phyloP scores from a whole-genome alignment of 1,140 invertebrate genomes.

The Drosophila lacertosa region DNA sequence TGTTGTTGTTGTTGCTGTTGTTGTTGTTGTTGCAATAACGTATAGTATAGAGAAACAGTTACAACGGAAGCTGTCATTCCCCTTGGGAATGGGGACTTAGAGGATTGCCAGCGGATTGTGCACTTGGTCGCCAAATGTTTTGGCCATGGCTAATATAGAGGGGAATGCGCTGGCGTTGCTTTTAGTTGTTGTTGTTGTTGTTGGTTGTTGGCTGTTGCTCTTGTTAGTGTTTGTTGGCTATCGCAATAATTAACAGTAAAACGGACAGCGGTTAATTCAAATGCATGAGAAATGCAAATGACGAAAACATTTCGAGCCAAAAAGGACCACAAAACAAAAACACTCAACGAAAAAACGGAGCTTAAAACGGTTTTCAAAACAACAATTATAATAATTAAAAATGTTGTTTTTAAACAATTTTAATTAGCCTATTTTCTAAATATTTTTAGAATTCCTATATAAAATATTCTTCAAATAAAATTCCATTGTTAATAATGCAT shows the following conservation, averaged over 20 bases:
- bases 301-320: slow-evolving; percentile 63
- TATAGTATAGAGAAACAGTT: slow-evolving; percentile 80
- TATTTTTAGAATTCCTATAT: no score
- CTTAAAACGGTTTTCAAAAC: no score
- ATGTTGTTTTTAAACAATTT: no score
- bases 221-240: slow-evolving; percentile 37
- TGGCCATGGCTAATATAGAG: slow-evolving; percentile 36
- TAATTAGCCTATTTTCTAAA: no score
- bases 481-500: no score
- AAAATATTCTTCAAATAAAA: no score
- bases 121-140: slow-evolving; percentile 58
- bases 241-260: slow-evolving; percentile 82
- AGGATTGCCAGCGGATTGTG: slow-evolving; percentile 45
- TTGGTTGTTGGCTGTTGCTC: slow-evolving; percentile 20
- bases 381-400: no score
- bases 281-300: slow-evolving; percentile 81
- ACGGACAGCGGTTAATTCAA: slow-evolving; percentile 77
- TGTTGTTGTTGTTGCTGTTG: slow-evolving; percentile 34
- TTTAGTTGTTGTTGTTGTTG: slow-evolving; percentile 13
- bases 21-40: slow-evolving; percentile 72
- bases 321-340: slow-evolving; percentile 56
- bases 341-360: no score
- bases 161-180: slow-evolving; percentile 65
- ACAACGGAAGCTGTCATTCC: slow-evolving; percentile 82
- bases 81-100: slow-evolving; percentile 61